phyloP scores from a whole-genome alignment of 2,888 invertebrate species.

The Chaitophorus viminalis region DNA sequence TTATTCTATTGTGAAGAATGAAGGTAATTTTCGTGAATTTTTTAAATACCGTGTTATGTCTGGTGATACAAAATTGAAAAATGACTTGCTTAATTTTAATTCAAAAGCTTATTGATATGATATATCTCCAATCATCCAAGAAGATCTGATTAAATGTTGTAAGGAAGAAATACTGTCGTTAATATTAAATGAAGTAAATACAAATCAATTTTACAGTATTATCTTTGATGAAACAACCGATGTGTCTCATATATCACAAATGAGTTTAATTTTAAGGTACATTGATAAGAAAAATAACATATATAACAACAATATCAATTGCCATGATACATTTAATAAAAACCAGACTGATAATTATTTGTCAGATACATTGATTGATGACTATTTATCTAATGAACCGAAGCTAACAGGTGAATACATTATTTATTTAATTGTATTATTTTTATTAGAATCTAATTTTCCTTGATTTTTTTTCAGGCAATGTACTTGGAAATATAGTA shows the following conservation, averaged over 20 bases:
- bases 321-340: neutral
- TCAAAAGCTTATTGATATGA: neutral
- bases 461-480: neutral
- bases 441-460: slow-evolving; percentile 9
- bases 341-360: slow-evolving; percentile 15
- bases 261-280: neutral
- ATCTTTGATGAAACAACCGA: too few species aligned
- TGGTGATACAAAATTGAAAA: slow-evolving; percentile 6
- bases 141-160: slow-evolving; percentile 5
- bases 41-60: neutral
- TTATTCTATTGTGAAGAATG: too few species aligned
- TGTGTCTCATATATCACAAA: neutral
- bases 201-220: too few species aligned
- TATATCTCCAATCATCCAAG: slow-evolving; percentile 3
- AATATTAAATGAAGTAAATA: neutral
- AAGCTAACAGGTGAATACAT: slow-evolving; percentile 12
- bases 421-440: slow-evolving; percentile 12
- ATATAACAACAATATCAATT: neutral
- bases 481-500: neutral
- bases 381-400: slow-evolving; percentile 1
- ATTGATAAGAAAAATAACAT: neutral
- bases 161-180: neutral
- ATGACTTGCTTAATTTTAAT: neutral
- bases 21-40: neutral
- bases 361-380: slow-evolving; percentile 9